A percentile compares a stretch with the other conserved stretches of the same genome.
phyloP scores from a whole-genome alignment of 2,888 invertebrate genomes.

The Eumerus sabulonum region DNA sequence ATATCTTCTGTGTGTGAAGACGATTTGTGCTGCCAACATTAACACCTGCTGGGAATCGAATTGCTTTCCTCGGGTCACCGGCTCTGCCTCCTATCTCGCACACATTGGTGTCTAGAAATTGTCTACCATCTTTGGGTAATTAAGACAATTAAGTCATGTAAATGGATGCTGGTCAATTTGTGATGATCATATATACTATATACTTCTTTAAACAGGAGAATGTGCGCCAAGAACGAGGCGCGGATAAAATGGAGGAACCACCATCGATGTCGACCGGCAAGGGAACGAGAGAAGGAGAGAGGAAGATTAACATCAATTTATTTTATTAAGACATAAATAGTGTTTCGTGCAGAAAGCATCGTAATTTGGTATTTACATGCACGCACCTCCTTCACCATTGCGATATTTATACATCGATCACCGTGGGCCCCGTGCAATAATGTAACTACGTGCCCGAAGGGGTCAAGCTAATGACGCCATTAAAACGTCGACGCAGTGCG shows the following conservation, averaged over 20 bases:
- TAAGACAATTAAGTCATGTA: constrained; percentile 60
- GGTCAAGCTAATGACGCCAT: constrained; percentile 66
- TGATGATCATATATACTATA: constrained; percentile 45
- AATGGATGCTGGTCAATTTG: constrained; percentile 55
- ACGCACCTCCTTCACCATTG: constrained; percentile 69
- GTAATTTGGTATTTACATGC: constrained; percentile 72
- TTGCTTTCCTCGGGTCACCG: constrained; percentile 34
- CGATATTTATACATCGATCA: constrained; percentile 68
- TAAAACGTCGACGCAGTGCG: constrained; percentile 64
- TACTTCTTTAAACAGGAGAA: constrained; percentile 13
- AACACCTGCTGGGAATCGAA: constrained; percentile 61
- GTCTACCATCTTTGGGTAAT: constrained; percentile 35
- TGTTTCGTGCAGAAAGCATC: constrained; percentile 72
- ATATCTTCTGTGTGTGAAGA: constrained; percentile 18
- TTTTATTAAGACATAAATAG: constrained; percentile 73
- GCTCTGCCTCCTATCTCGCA: no score
- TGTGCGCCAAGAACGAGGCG: constrained; percentile 10
- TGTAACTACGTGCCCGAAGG: constrained; percentile 63
- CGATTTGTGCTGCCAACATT: constrained; percentile 42
- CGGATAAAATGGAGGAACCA: constrained; percentile 40
- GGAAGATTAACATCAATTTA: constrained; percentile 70
- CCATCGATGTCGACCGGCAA: constrained; percentile 19
- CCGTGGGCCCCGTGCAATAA: constrained; percentile 60
- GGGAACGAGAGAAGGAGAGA: constrained; percentile 25
- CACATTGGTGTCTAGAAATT: neutral